Base-by-base conservation (phyloP, 2,113 vertebrate genomes). In the Alaudala cheleensis region DNA sequence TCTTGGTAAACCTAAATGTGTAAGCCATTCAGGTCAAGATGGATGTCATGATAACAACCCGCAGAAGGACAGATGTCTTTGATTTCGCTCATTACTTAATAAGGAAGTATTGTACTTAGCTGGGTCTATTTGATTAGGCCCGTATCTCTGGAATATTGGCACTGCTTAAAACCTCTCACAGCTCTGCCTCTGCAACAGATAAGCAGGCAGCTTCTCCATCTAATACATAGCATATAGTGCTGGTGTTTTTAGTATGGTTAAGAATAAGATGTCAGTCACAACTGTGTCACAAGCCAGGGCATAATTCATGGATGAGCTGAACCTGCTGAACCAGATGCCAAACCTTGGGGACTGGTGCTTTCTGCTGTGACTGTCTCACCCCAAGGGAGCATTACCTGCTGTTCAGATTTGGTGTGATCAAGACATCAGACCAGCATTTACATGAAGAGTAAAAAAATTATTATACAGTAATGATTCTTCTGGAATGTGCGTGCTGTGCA, bases 91-190 rank as follows among this genome's bases (percentile, higher is more conserved):
- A 3, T 33, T 92, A 24, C 26, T 42, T 21, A 39, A 4, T 66
- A 45, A 53, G 18, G 10, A 28, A 42, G 11, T 76, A 23, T 28
- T 56, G 42, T 44, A 37, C 21, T 76, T 62, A 40, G 19, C 39
- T 82, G 44, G 8, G 6, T 45, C 80, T 76, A 15, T 71, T 76
- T 80, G 31, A 67, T 86, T 62, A 50, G 17, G 34, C 13, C 23
- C 0, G 0, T 45, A 33, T 45, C 14, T 66, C 42, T 71, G 33
- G n/a, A 66, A 11, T 40, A 70, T 4, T 62, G 23, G 34, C 0
- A 2, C 37, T 78, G 23, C 73, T 58, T 69, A 77, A 56, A 86
- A 24, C 11, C 17, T 18, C 8, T 86, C 44, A 65, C 23, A 61
- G 19, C 26, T 82, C 74, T 86, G 25, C 37, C 19, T 66, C 45